These are phyloP conservation scores for Batillaria attramentaria DNA, from an alignment of 1,140 invertebrate species.

Conservation along the genomic window DNA sequence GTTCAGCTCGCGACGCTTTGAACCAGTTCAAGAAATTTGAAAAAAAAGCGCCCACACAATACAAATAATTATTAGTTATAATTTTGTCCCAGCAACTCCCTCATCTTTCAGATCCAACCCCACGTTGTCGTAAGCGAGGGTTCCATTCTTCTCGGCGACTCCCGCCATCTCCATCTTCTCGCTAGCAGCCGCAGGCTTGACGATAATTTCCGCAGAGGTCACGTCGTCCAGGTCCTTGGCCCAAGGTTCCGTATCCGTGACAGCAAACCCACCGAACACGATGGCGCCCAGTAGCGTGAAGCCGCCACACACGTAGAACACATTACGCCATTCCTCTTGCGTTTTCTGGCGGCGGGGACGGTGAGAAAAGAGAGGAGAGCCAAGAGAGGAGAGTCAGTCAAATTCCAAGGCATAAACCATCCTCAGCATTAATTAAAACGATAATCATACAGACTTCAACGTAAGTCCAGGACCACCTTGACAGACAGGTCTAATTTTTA, in stretches of 20 bases:
- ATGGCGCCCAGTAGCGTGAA: constrained; percentile 38
- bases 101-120: neutral
- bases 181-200: neutral
- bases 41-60: too few relatives aligned
- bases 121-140: neutral
- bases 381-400: neutral
- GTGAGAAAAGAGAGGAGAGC: too few relatives aligned
- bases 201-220: too few relatives aligned
- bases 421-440: neutral
- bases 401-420: neutral
- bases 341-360: constrained; percentile 37
- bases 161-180: neutral
- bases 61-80: too few relatives aligned
- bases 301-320: constrained; percentile 44
- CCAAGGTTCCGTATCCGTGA: constrained; percentile 40
- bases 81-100: too few relatives aligned
- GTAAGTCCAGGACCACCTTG: too few relatives aligned
- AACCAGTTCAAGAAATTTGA: too few relatives aligned
- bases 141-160: neutral
- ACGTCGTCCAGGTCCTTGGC: neutral
- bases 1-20: too few relatives aligned
- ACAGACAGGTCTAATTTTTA: too few relatives aligned
- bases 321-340: constrained; percentile 46
- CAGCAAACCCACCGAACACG: constrained; percentile 40
- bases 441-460: too few relatives aligned